Conservation (phyloP, 2,888 invertebrate species). For the Linnaemya tessellans region DNA sequence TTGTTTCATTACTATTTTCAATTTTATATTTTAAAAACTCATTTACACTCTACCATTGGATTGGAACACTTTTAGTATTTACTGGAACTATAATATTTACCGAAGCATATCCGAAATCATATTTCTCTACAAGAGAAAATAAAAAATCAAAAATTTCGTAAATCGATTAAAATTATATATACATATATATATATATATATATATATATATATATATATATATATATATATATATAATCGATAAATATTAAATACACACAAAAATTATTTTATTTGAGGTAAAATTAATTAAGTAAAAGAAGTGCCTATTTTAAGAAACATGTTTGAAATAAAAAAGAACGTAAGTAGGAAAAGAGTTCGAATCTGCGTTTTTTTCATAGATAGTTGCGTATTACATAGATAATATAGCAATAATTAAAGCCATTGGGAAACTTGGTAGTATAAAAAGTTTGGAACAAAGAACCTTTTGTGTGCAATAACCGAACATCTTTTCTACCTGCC, state of each 20-base stretch:
- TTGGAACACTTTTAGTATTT: slow-evolving; percentile 95
- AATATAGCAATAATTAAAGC: too few relatives aligned
- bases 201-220: background rate
- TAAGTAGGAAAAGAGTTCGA: too few relatives aligned
- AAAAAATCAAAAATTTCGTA: slow-evolving; percentile 49
- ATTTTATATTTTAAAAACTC: slow-evolving; percentile 96
- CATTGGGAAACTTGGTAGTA: too few relatives aligned
- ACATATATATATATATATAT: background rate
- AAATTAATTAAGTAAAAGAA: too few relatives aligned
- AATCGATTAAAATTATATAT: background rate
- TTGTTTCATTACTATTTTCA: slow-evolving; percentile 96
- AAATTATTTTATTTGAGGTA: too few relatives aligned
- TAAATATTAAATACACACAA: slow-evolving; percentile 11
- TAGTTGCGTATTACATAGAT: too few relatives aligned
- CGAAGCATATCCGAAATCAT: slow-evolving; percentile 86
- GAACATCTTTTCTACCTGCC: too few relatives aligned
- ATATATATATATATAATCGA: background rate
- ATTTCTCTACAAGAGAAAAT: slow-evolving; percentile 23
- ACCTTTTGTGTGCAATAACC: too few relatives aligned
- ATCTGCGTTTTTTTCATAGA: too few relatives aligned
- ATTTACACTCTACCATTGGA: slow-evolving; percentile 95
- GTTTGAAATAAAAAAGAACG: too few relatives aligned
- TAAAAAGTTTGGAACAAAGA: too few relatives aligned
- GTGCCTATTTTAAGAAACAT: too few relatives aligned
- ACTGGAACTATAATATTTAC: slow-evolving; percentile 96